Base-by-base conservation (phyloP, 1,140 invertebrate genomes). In the Macrocentrus cingulum region DNA sequence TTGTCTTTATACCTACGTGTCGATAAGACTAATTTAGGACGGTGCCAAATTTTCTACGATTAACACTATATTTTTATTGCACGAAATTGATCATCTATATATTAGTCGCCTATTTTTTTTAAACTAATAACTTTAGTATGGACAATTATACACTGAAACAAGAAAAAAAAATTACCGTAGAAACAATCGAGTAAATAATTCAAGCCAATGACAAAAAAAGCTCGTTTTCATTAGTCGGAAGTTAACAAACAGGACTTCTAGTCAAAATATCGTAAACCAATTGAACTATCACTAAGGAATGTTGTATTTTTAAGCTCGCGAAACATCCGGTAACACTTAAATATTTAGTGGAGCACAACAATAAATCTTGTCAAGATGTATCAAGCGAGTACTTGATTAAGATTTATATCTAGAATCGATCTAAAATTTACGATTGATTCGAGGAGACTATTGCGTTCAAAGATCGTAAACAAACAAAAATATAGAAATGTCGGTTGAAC, bases 21-120 rank as follows among this genome's bases (percentile, higher is more conserved):
- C 22, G n/a, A 48, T 48, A 48, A 48, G 9, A 48, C 15, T 48
- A 2, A 13, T 5, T 29, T 48, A 48, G 18, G 53, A 55, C 19
- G 63, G 66, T 68, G 66, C 66, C 66, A 68, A 68, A 68, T 65
- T 67, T 65, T 68, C 42, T 68, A 67, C 50, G 41, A 29, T 66
- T 61, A 57, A 34, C n/a, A n/a, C 16, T 41, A 59, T 55, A 62
- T 23, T 49, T 37, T 36, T 44, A 60, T 11, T 53, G 60, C 65
- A 66, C 46, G 39, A 32, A 60, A 62, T 65, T 39, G 45, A 48
- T 11, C 9, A 11, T 23, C 23, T 23, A 6, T 13, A 25, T 23
- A 19, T 19, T 16, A 44, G 39, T 41, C n/a, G 6, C 2, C n/a
- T 8, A 45, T 1, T 45, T 20, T 23, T 48, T 48, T n/a, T 25